Percentiles rank a stretch among this genome's conserved stretches.
phyloP scores from a whole-genome alignment of 1,140 invertebrate species.

The Mylabris phalerata region DNA sequence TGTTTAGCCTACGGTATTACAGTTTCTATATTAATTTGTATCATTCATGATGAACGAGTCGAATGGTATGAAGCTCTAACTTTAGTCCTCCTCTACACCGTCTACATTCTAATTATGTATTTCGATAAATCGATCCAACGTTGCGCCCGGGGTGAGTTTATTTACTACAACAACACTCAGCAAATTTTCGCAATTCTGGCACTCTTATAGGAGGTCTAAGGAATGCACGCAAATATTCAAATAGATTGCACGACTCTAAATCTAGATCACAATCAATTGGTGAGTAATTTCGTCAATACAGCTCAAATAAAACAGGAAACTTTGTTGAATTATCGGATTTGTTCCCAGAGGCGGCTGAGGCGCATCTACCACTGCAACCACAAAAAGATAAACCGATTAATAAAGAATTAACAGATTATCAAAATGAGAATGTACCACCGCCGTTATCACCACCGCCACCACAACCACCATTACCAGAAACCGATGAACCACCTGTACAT shows the following conservation, averaged over 20 bases:
- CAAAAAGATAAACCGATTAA: conserved; percentile 14
- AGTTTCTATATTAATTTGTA: conserved; percentile 80
- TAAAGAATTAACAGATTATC: too few relatives aligned
- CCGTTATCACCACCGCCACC: not conserved
- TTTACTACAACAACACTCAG: not conserved
- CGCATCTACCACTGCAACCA: conserved; percentile 21
- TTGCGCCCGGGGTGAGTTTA: conserved; percentile 57
- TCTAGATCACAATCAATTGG: conserved; percentile 20
- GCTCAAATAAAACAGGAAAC: not conserved
- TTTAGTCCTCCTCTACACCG: conserved; percentile 71
- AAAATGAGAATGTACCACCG: too few relatives aligned
- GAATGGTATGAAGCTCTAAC: conserved; percentile 84
- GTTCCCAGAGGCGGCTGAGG: conserved; percentile 34
- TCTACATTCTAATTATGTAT: conserved; percentile 81
- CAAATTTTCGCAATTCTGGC: conserved; percentile 2
- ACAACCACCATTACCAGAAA: conserved; percentile 9
- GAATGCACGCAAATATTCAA: conserved; percentile 21
- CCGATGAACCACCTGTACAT: conserved; percentile 4
- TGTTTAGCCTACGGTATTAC: conserved; percentile 85
- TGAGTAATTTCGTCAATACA: conserved; percentile 7
- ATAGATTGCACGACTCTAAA: not conserved
- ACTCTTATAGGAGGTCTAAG: conserved; percentile 23
- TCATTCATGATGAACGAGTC: conserved; percentile 83
- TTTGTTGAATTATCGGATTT: conserved; percentile 1
- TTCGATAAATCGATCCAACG: conserved; percentile 77